These are phyloP conservation scores for Empidonax alnorum DNA, from an alignment of 2,113 vertebrate species.

Conservation along the genomic window DNA sequence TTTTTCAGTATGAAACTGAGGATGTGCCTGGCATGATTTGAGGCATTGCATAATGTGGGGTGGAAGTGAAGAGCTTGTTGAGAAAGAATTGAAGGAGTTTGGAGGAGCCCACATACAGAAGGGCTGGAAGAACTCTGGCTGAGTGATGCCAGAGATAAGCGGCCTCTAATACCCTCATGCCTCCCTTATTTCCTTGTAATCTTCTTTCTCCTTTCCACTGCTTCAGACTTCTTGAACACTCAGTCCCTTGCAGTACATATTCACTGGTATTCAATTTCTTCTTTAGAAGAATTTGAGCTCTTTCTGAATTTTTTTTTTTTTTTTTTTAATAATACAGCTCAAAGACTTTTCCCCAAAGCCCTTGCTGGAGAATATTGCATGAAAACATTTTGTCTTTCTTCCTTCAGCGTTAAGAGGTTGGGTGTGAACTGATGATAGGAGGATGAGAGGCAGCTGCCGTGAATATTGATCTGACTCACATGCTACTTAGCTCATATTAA, in stretches of 20 bases:
- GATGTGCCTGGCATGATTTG: not conserved
- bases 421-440: not conserved
- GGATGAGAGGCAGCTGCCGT: not conserved
- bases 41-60: not conserved
- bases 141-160: not conserved
- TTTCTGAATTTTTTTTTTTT: not conserved
- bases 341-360: not conserved
- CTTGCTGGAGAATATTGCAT: not conserved
- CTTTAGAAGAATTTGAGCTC: not conserved
- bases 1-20: not conserved
- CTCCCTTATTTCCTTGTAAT: not conserved
- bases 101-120: not conserved
- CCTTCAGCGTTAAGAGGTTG: not conserved
- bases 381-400: slow-evolving; percentile 27
- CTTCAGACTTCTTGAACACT: not conserved
- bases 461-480: slow-evolving; percentile 5
- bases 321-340: not conserved
- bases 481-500: not conserved
- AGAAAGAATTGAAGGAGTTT: not conserved
- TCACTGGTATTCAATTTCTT: not conserved
- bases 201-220: not conserved
- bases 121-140: not conserved
- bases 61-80: not conserved
- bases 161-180: not conserved
- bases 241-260: not conserved